Evolutionary conservation across 2,113 vertebrate species (phyloP), one percentile per base, ranked within the genome.

Genomic region (Thryonomys swinderianus): DNA sequence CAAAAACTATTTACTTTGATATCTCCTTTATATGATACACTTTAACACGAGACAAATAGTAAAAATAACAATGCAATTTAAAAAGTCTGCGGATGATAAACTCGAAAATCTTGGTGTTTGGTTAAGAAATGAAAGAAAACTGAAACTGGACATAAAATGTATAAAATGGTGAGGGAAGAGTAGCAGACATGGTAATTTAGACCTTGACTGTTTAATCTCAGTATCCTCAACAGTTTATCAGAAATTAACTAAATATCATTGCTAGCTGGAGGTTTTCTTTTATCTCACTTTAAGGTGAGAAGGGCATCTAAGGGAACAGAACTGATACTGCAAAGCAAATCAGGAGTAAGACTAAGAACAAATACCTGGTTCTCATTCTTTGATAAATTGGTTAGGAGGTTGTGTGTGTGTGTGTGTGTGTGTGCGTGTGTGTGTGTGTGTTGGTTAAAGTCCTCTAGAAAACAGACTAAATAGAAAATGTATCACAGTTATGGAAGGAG

Each of bases 21-120:
- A 87, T 84, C 8, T 93, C 17, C 32, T 95, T 91, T 90, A 83
- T 2, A 42, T 51, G 37, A 84, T 40, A 64, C 21, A 67, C 3
- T 88, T 83, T 0, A 67, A 9, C 82, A 66, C 59, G 27, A 96
- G 64, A 59, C 61, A 76, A 92, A 87, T 12, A 69, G 34, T 81
- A 93, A 95, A 96, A 90, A 66, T 86, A 89, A 95, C 18, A 51
- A 61, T 48, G 32, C 42, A 80, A 32, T 71, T 88, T 86, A 57
- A 86, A 62, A 96, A 84, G 14, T 55, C 40, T 86, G 25, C 67
- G 12, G 14, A 51, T 86, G 25, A 78, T 61, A 55, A 45, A 69
- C 57, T 93, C 53, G 23, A 93, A 95, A 96, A 84, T 0, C 25
- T 79, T 74, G 53, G 6, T 93, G 57, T 87, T 84, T 92, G 30